Evolutionary conservation across 2,113 vertebrate genomes (phyloP).

Genomic region (Prochilodus magdalenae): DNA sequence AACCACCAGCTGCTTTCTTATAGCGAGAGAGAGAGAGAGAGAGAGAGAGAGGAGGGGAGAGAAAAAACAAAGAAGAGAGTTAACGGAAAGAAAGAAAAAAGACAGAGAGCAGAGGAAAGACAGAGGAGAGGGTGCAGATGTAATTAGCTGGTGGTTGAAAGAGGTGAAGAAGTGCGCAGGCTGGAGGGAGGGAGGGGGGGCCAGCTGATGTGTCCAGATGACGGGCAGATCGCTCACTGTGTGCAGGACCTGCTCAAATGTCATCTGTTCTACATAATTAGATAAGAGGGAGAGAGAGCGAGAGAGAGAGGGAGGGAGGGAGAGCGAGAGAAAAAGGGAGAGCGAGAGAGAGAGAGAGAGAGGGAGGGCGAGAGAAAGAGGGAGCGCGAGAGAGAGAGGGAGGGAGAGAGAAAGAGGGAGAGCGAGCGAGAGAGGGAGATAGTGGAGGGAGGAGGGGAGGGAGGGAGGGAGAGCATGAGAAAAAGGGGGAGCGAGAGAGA

Average conservation of each 20-base stretch:
- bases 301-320: too few species aligned
- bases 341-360: too few species aligned
- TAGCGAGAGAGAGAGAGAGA: constrained; percentile 34
- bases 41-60: not conserved
- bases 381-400: too few species aligned
- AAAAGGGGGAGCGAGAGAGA: too few species aligned
- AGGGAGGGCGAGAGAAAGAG: too few species aligned
- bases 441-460: too few species aligned
- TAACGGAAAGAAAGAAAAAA: not conserved
- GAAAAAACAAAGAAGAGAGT: too few species aligned
- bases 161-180: constrained; percentile 41
- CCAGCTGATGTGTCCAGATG: constrained; percentile 49
- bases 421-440: too few species aligned
- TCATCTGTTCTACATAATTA: constrained; percentile 66
- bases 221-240: constrained; percentile 52
- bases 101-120: too few species aligned
- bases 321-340: too few species aligned
- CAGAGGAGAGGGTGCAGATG: constrained; percentile 53
- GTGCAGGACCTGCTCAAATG: constrained; percentile 56
- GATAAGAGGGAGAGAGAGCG: constrained; percentile 57
- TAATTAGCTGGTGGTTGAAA: constrained; percentile 62
- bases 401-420: too few species aligned
- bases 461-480: too few species aligned
- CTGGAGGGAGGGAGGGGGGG: not conserved
- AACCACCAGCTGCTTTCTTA: constrained; percentile 32